phyloP scores from a whole-genome alignment of 2,113 vertebrate species.

The Aldabrachelys gigantea region DNA sequence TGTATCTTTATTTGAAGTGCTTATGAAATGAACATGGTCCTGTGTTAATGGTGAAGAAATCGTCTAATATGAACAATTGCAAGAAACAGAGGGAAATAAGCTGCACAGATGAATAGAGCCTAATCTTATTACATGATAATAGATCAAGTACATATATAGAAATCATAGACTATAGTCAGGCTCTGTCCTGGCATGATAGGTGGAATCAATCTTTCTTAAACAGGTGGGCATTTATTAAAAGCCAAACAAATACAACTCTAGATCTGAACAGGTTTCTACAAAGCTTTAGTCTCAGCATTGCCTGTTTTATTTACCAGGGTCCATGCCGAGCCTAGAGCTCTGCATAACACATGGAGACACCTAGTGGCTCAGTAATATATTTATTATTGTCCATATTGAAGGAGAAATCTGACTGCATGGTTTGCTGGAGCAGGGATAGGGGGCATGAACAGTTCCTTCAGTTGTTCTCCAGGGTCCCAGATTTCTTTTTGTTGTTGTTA shows the following conservation, averaged over 20 bases:
- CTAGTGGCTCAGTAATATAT: neutral
- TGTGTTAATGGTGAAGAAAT: neutral
- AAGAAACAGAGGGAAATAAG: neutral
- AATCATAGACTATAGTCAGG: neutral
- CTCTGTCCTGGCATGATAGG: neutral
- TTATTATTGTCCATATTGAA: neutral
- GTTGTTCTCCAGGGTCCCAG: neutral
- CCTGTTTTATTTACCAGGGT: neutral
- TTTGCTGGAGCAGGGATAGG: neutral
- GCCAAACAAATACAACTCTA: neutral
- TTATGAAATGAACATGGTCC: neutral
- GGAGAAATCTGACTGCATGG: neutral
- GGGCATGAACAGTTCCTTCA: neutral
- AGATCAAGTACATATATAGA: neutral
- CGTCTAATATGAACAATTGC: neutral
- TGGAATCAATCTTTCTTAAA: neutral
- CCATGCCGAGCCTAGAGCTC: neutral
- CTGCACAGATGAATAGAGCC: neutral
- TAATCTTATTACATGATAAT: neutral
- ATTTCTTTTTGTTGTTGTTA: neutral
- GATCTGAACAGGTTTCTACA: neutral
- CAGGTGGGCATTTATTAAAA: neutral
- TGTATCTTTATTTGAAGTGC: slow-evolving; percentile 1
- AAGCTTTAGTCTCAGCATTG: neutral
- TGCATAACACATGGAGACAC: neutral